These are phyloP conservation scores for Eueides isabella DNA, from an alignment of 1,140 invertebrate genomes.

Conservation along the genomic window DNA sequence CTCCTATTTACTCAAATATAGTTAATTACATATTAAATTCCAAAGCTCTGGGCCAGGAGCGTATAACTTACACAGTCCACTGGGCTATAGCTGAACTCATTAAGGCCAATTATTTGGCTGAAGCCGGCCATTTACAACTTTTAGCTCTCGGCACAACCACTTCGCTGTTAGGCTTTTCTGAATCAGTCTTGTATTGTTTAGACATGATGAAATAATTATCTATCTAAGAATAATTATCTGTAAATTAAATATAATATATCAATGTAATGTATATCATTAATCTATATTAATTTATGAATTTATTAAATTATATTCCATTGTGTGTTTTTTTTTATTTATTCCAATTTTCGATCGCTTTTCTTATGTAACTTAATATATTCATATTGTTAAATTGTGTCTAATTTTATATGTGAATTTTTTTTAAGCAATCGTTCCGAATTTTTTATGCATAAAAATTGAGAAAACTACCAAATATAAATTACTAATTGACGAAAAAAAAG, in stretches of 20 bases:
- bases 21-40: constrained; percentile 57
- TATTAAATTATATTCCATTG: constrained; percentile 45
- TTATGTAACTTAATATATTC: background rate
- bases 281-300: constrained; percentile 41
- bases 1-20: constrained; percentile 54
- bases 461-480: too few species aligned
- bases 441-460: too few species aligned
- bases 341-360: background rate
- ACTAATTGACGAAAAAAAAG: too few species aligned
- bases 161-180: constrained; percentile 59
- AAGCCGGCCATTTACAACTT: constrained; percentile 64
- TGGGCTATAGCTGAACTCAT: constrained; percentile 59
- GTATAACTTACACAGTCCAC: constrained; percentile 42
- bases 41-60: constrained; percentile 36
- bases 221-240: background rate
- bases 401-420: too few species aligned
- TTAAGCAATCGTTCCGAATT: too few species aligned
- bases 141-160: constrained; percentile 51
- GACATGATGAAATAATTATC: constrained; percentile 48
- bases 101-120: constrained; percentile 57
- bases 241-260: background rate
- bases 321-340: constrained; percentile 6
- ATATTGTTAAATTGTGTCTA: too few species aligned
- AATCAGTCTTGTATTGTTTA: constrained; percentile 59
- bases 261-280: constrained; percentile 20